A percentile compares a stretch with the other conserved stretches of the same genome.
Conservation (phyloP, 2,113 vertebrate species). For the Passer montanus region DNA sequence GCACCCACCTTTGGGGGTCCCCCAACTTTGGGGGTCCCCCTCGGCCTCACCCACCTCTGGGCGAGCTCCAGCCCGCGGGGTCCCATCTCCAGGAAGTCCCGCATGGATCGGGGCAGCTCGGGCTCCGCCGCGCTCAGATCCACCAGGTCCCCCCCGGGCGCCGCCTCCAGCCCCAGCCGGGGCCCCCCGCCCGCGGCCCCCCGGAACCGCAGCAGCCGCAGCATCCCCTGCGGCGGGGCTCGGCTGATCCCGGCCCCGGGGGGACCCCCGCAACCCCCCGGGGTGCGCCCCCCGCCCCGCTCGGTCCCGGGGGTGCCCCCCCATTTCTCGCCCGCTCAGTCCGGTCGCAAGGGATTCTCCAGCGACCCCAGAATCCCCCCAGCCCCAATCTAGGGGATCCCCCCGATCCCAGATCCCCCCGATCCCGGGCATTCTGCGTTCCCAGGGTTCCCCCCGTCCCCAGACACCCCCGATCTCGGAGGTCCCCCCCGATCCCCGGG, state of each 20-base stretch:
- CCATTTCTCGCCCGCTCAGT: too few species aligned
- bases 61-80: constrained; percentile 69
- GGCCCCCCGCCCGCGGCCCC: not conserved
- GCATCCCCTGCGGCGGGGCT: not conserved
- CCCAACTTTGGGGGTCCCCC: not conserved
- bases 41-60: not conserved
- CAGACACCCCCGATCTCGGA: too few species aligned
- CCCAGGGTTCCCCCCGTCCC: not conserved
- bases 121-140: constrained; percentile 87
- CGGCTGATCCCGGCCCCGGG: too few species aligned
- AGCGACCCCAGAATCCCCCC: not conserved
- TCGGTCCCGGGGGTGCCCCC: not conserved
- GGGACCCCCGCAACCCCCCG: too few species aligned
- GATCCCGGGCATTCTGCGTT: too few species aligned
- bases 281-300: too few species aligned
- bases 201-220: constrained; percentile 89
- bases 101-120: constrained; percentile 82
- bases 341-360: too few species aligned
- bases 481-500: not conserved
- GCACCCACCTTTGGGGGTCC: not conserved
- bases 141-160: constrained; percentile 73
- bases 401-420: not conserved
- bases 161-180: constrained; percentile 83
- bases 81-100: constrained; percentile 83
- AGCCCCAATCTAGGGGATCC: too few species aligned